Percentiles rank a stretch among this genome's conserved stretches.
phyloP scores from a whole-genome alignment of 2,113 vertebrate species.

The Eira barbara region DNA sequence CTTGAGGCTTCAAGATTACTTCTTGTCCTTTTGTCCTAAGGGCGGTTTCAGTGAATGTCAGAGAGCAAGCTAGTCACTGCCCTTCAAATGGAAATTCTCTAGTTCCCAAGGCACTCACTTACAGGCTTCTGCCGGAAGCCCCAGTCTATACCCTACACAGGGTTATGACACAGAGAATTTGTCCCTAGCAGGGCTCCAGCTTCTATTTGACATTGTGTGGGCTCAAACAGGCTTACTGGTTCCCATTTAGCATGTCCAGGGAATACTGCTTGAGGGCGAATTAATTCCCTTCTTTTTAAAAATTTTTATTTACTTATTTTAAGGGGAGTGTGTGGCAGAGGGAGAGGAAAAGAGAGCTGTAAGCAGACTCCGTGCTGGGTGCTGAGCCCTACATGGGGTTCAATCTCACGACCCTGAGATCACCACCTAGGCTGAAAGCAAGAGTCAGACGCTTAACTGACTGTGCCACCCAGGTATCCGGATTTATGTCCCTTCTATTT shows the following conservation, averaged over 20 bases:
- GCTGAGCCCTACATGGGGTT: background rate
- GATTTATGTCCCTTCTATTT: background rate
- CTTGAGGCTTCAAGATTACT: background rate
- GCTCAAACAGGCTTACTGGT: background rate
- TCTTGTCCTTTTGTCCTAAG: background rate
- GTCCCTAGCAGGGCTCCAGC: background rate
- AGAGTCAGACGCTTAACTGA: background rate
- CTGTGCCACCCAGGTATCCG: background rate
- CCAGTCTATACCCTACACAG: background rate
- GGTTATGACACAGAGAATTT: background rate
- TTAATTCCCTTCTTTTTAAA: background rate
- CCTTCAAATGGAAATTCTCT: background rate
- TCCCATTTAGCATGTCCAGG: background rate
- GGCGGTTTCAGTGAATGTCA: background rate
- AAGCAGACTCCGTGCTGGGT: background rate
- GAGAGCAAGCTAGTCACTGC: background rate
- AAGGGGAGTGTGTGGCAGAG: background rate
- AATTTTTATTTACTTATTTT: background rate
- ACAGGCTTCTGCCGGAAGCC: background rate
- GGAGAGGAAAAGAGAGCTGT: background rate
- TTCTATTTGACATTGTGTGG: background rate
- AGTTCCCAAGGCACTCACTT: background rate
- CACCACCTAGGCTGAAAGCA: background rate
- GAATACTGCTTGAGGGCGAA: background rate
- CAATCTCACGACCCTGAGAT: background rate